Conservation (phyloP, 2,797 vertebrate species). For the Xiphophorus birchmanni region DNA sequence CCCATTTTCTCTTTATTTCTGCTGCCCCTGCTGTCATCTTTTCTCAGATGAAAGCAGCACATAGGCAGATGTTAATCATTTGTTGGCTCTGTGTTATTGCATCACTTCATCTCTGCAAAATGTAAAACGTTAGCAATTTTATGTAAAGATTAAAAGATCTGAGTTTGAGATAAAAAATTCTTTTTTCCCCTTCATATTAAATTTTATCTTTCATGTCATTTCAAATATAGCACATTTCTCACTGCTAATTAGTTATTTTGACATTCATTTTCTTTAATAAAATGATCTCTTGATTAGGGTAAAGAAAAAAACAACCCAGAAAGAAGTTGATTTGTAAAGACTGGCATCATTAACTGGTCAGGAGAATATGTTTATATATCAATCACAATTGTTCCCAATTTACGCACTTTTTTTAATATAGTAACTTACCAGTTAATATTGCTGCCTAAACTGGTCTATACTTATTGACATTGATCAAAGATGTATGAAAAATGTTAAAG, state of each 20-base stretch:
- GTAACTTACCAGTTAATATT: background rate
- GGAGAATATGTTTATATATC: background rate
- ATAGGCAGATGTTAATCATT: background rate
- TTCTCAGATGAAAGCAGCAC: background rate
- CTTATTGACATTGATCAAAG: background rate
- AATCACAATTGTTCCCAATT: background rate
- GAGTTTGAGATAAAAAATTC: background rate
- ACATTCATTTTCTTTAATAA: background rate
- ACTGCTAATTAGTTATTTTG: background rate
- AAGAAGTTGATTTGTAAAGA: background rate
- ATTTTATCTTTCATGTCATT: background rate
- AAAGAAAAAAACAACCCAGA: background rate
- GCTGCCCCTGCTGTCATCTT: background rate
- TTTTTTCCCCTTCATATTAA: background rate
- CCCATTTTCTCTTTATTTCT: background rate
- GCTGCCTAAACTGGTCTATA: background rate
- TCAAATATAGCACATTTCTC: background rate
- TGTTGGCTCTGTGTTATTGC: background rate
- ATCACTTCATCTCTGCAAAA: background rate
- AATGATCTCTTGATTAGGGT: background rate
- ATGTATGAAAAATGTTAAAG: background rate
- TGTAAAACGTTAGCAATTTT: background rate
- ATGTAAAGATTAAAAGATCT: background rate
- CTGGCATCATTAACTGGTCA: background rate
- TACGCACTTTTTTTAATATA: background rate